Conservation (phyloP, 2,113 vertebrate species). For the Myiozetetes cayanensis region DNA sequence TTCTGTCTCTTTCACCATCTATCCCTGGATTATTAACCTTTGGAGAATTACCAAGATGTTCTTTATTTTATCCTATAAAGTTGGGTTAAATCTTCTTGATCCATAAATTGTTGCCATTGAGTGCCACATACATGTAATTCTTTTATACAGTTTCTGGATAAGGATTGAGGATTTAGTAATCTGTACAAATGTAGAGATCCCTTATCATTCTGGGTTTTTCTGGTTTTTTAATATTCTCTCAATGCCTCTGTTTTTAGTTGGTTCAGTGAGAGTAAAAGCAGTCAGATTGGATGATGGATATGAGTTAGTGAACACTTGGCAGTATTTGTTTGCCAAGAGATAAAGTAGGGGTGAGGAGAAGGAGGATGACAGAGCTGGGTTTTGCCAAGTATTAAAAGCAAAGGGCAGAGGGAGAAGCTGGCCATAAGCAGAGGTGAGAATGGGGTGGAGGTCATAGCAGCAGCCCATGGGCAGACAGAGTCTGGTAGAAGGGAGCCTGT, state of each 20-base stretch:
- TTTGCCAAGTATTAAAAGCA: background rate
- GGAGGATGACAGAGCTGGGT: background rate
- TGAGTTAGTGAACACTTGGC: background rate
- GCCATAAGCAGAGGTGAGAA: accelerated
- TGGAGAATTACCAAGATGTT: slow-evolving; percentile 31
- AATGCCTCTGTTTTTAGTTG: background rate
- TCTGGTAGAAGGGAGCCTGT: background rate
- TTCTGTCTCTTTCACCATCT: slow-evolving; percentile 32
- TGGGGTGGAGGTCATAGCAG: background rate
- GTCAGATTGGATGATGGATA: background rate
- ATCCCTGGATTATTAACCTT: slow-evolving; percentile 55
- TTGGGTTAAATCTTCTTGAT: slow-evolving; percentile 45
- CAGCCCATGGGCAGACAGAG: background rate
- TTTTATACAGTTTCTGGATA: background rate
- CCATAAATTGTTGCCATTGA: background rate
- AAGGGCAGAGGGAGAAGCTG: background rate
- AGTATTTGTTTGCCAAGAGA: background rate
- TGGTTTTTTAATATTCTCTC: background rate
- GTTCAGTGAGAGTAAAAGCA: background rate
- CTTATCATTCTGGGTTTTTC: background rate
- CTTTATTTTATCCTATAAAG: slow-evolving; percentile 29
- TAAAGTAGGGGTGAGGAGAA: background rate
- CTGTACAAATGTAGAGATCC: background rate
- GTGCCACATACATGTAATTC: background rate
- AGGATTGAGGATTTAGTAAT: background rate